These are phyloP conservation scores for Rhombomys opimus DNA, from an alignment of 2,113 vertebrate genomes.

Conservation along the genomic window DNA sequence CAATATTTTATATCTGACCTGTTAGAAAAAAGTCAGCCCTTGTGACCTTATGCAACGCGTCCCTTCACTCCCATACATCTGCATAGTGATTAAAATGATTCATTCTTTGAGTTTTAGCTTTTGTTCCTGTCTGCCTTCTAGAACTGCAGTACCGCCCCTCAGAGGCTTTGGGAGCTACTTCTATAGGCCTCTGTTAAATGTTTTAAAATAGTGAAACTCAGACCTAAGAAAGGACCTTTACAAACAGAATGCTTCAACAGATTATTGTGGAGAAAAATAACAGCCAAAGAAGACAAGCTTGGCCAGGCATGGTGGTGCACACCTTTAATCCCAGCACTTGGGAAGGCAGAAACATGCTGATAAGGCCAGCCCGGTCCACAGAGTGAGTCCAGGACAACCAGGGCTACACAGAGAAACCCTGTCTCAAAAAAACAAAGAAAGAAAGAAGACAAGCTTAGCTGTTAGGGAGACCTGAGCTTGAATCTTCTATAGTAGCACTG, in stretches of 20 bases:
- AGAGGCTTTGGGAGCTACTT: conserved; percentile 50
- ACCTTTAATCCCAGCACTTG: too few species aligned
- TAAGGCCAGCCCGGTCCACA: too few species aligned
- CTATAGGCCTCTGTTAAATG: conserved; percentile 56
- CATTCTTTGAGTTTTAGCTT: not conserved
- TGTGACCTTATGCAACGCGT: not conserved
- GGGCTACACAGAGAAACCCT: too few species aligned
- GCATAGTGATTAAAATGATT: conserved; percentile 40
- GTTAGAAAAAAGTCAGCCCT: not conserved
- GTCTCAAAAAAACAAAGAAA: not conserved
- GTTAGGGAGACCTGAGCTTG: not conserved
- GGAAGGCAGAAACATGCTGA: too few species aligned
- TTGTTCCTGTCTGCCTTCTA: not conserved
- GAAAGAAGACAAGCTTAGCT: not conserved
- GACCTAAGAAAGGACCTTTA: conserved; percentile 55
- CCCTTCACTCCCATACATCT: not conserved
- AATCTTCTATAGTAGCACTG: not conserved
- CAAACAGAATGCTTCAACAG: conserved; percentile 64
- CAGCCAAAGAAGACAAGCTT: not conserved
- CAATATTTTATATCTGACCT: not conserved
- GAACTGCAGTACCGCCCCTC: not conserved
- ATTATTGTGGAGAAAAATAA: conserved; percentile 20
- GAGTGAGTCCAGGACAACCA: too few species aligned
- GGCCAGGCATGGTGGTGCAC: too few species aligned
- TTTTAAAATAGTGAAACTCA: conserved; percentile 66